Evolutionary conservation across 64 coral and sea anemone genomes (phyloP).

Genomic region (Montipora cactus): DNA sequence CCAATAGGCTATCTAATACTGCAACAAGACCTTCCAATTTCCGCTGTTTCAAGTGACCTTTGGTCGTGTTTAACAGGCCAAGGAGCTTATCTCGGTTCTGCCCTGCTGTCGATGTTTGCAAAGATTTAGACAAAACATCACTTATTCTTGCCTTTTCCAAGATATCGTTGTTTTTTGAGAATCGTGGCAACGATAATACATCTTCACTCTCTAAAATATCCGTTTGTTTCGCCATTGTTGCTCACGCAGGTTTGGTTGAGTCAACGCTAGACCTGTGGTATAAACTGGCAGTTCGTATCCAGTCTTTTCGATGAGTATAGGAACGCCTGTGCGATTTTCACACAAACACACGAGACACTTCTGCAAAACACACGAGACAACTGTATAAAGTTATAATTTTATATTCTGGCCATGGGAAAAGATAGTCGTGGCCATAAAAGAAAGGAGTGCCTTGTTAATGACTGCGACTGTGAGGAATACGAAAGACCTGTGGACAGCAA

Average conservation of each 20-base stretch:
- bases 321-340: slow-evolving; percentile 15
- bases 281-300: not conserved
- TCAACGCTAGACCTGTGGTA: not conserved
- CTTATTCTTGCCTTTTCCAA: slow-evolving; percentile 24
- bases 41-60: slow-evolving; percentile 17
- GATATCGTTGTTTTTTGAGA: not conserved
- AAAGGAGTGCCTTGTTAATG: slow-evolving; percentile 30
- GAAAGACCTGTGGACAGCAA: slow-evolving; percentile 35
- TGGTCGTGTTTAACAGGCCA: slow-evolving; percentile 9
- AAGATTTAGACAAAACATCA: slow-evolving; percentile 42
- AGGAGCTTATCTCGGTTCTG: slow-evolving; percentile 46
- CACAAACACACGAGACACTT: not conserved
- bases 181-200: not conserved
- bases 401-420: not conserved
- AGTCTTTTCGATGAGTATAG: not conserved
- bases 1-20: slow-evolving; percentile 28
- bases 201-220: slow-evolving; percentile 4
- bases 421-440: slow-evolving; percentile 47
- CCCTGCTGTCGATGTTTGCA: slow-evolving; percentile 21
- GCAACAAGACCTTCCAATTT: slow-evolving; percentile 25
- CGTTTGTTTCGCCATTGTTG: slow-evolving; percentile 1
- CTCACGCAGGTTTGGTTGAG: not conserved
- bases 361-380: not conserved
- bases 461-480: slow-evolving; percentile 61
- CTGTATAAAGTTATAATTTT: not conserved